Percentiles rank a stretch among this genome's conserved stretches.
phyloP scores from a whole-genome alignment of 2,113 vertebrate species.

The Tragelaphus imberbis region DNA sequence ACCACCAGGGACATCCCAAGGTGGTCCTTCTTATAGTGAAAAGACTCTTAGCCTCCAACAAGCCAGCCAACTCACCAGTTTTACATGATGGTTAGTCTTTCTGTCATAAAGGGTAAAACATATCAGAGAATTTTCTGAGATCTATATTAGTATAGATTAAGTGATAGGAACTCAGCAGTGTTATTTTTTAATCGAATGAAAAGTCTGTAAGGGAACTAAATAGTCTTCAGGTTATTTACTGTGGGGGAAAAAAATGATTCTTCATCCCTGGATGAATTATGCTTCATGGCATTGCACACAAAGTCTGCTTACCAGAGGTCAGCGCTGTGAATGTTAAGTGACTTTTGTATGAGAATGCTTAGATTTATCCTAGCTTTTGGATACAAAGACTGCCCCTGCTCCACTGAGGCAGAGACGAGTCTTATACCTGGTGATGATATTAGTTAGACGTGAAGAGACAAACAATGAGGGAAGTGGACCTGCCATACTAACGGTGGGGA shows the following conservation, averaged over 20 bases:
- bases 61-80: background rate
- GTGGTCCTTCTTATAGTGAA: background rate
- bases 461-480: background rate
- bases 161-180: background rate
- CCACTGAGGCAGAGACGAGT: background rate
- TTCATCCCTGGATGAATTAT: background rate
- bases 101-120: background rate
- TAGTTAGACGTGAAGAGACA: background rate
- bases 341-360: background rate
- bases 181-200: slow-evolving; percentile 32
- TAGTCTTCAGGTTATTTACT: slow-evolving; percentile 27
- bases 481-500: background rate
- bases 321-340: background rate
- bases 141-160: background rate
- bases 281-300: background rate
- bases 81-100: background rate
- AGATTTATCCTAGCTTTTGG: background rate
- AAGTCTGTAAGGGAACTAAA: background rate
- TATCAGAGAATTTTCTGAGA: background rate
- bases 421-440: background rate
- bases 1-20: background rate
- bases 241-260: background rate
- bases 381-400: background rate
- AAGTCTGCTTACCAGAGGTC: slow-evolving; percentile 14
- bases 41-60: background rate